Evolutionary conservation across 2,888 invertebrate species (phyloP).

Genomic region (Trachelus troglodyta): DNA sequence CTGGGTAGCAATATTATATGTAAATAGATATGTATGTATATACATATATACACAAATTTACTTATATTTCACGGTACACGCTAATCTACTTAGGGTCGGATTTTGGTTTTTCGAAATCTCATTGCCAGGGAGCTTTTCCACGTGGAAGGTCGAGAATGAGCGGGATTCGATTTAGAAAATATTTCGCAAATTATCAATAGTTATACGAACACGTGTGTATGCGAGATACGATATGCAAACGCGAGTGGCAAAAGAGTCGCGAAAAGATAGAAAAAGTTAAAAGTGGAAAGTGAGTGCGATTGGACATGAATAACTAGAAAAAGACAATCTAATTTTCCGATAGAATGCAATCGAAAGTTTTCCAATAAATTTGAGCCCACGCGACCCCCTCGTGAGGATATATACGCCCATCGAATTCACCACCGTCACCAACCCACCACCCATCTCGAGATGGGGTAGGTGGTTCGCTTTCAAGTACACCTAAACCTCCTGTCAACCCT

Average conservation of each 20-base stretch:
- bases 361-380: slow-evolving; percentile 5
- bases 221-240: background rate
- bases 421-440: background rate
- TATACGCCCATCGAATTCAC: background rate
- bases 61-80: background rate
- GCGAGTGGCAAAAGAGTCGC: background rate
- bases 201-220: background rate
- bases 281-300: background rate
- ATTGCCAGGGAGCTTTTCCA: background rate
- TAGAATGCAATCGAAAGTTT: slow-evolving; percentile 12
- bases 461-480: background rate
- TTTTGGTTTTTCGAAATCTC: background rate
- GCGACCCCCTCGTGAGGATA: background rate
- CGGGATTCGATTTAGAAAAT: background rate
- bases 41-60: background rate
- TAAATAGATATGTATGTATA: background rate
- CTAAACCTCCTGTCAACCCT: background rate
- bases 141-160: background rate
- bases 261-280: background rate
- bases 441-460: background rate
- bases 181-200: background rate
- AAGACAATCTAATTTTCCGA: slow-evolving; percentile 16
- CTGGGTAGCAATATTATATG: background rate
- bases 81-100: background rate
- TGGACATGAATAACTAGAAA: background rate